Conservation (phyloP, 2,113 vertebrate genomes). For the Planiliza haematocheilus region DNA sequence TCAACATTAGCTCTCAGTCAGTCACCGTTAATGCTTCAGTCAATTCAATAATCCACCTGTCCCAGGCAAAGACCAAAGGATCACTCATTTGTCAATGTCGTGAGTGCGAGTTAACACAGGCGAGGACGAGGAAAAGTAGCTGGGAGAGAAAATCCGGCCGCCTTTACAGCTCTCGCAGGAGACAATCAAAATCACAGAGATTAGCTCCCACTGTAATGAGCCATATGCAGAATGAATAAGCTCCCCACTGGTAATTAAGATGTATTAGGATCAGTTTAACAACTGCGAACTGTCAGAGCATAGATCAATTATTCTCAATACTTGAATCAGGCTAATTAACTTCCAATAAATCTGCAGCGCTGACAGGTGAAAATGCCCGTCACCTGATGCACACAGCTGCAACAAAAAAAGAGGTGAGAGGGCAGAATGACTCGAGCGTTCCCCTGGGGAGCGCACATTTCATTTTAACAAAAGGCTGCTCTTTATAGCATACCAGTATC, state of each 20-base stretch:
- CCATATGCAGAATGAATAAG: slow-evolving; percentile 31
- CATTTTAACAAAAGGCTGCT: slow-evolving; percentile 9
- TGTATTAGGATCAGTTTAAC: slow-evolving; percentile 48
- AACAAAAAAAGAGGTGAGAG: slow-evolving; percentile 3
- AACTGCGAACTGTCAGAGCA: slow-evolving; percentile 27
- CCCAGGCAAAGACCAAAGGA: slow-evolving; percentile 6
- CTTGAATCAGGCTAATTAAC: slow-evolving; percentile 44
- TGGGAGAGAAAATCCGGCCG: background rate
- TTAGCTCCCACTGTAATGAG: slow-evolving; percentile 41
- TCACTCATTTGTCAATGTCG: slow-evolving; percentile 13
- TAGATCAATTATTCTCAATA: slow-evolving; percentile 42
- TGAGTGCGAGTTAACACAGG: slow-evolving; percentile 13
- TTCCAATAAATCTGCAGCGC: slow-evolving; percentile 18
- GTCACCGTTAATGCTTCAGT: slow-evolving; percentile 32
- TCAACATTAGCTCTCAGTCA: slow-evolving; percentile 22
- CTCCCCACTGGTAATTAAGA: slow-evolving; percentile 42
- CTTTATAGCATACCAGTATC: background rate
- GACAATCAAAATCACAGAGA: slow-evolving; percentile 29
- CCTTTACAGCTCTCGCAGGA: background rate
- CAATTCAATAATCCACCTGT: slow-evolving; percentile 34
- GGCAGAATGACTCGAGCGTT: slow-evolving; percentile 20
- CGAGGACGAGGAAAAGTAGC: background rate
- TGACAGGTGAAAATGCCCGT: slow-evolving; percentile 35
- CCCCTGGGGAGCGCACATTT: background rate
- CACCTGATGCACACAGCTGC: slow-evolving; percentile 17